Evolutionary conservation across 2,113 vertebrate species (phyloP).

Genomic region (Tychaedon coryphoeus): DNA sequence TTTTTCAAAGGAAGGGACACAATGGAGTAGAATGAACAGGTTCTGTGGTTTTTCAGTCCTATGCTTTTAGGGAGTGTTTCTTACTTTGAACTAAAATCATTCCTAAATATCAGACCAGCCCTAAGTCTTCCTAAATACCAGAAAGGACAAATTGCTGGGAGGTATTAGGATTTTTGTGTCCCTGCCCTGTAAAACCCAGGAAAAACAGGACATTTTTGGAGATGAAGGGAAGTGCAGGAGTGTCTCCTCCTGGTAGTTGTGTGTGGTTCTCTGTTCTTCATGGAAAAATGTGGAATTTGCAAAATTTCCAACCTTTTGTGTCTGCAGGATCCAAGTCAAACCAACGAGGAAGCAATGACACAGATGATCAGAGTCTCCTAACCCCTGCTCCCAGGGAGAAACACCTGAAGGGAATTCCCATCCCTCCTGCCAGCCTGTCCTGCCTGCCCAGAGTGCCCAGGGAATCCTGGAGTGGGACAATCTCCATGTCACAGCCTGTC

Average conservation of each 20-base stretch:
- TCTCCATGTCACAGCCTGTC: constrained; percentile 41
- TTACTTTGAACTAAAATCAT: background rate
- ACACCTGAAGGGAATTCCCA: constrained; percentile 7
- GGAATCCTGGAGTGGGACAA: constrained; percentile 51
- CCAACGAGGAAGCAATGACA: constrained; percentile 88
- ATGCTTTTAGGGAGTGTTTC: background rate
- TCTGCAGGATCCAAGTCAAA: constrained; percentile 82
- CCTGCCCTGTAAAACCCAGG: background rate
- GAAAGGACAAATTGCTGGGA: background rate
- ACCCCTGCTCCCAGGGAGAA: constrained; percentile 39
- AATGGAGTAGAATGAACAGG: background rate
- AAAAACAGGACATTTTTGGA: background rate
- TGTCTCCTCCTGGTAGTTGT: background rate
- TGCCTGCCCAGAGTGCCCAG: constrained; percentile 46
- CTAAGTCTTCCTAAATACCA: background rate
- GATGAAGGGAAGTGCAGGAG: background rate
- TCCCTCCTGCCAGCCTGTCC: constrained; percentile 48
- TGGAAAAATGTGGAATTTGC: background rate
- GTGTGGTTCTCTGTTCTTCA: background rate
- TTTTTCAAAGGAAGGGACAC: background rate
- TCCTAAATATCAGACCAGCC: background rate
- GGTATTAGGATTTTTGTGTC: background rate
- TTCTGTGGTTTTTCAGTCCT: background rate
- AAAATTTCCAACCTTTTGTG: constrained; percentile 11
- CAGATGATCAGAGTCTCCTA: constrained; percentile 95